A percentile compares a stretch with the other conserved stretches of the same genome.
phyloP scores from a whole-genome alignment of 2,888 invertebrate species.

The Agrypnus murinus region DNA sequence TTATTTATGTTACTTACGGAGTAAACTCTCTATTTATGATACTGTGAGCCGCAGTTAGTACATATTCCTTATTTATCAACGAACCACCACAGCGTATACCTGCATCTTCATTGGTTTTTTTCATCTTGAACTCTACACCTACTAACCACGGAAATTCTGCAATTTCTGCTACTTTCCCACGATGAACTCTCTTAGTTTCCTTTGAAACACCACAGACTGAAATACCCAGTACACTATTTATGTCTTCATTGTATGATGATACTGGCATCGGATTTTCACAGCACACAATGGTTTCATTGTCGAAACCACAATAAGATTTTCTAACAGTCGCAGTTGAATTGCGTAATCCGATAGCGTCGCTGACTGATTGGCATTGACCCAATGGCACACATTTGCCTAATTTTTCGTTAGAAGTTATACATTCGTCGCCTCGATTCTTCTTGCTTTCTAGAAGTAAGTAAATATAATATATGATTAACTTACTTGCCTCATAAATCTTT shows the following conservation, averaged over 20 bases:
- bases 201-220: slow-evolving; percentile 36
- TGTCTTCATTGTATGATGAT: slow-evolving; percentile 1
- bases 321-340: too few species aligned
- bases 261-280: neutral
- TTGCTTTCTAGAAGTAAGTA: too few species aligned
- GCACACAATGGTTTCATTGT: too few species aligned
- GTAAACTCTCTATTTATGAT: slow-evolving; percentile 19
- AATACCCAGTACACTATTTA: slow-evolving; percentile 30
- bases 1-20: slow-evolving; percentile 27
- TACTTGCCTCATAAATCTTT: too few species aligned
- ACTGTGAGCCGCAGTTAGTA: slow-evolving; percentile 71
- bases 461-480: too few species aligned
- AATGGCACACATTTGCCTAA: too few species aligned
- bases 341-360: too few species aligned
- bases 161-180: slow-evolving; percentile 64
- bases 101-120: slow-evolving; percentile 17
- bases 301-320: too few species aligned
- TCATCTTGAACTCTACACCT: slow-evolving; percentile 66
- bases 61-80: slow-evolving; percentile 70
- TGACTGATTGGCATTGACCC: too few species aligned
- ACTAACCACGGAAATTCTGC: slow-evolving; percentile 71
- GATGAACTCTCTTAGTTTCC: slow-evolving; percentile 42
- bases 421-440: too few species aligned
- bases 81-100: slow-evolving; percentile 67
- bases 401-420: too few species aligned